Base-by-base conservation (phyloP, 35 echinoderm and acorn worm genomes). In the Chiridota heheva region DNA sequence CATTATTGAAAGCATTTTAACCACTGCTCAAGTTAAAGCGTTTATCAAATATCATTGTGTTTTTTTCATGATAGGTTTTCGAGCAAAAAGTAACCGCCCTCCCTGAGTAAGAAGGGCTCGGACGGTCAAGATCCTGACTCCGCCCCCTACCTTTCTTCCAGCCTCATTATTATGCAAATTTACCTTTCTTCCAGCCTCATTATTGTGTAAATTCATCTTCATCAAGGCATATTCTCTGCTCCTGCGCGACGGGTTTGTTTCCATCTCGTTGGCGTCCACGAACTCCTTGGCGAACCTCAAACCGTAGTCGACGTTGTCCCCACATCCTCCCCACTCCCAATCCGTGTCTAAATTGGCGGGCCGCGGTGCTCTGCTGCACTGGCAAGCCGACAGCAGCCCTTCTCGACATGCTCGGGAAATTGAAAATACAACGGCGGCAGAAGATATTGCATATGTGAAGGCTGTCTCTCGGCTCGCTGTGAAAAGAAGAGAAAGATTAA, bases 291-390 rank as follows among this genome's bases (percentile, higher is more conserved):
- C 89, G 62, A 98, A 98, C 25, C 84, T 70, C 39, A 88, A 92
- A 24, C 95, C 95, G 58, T 98, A 98, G 74, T 98, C 95, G 18
- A 98, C 80, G 76, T 98, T 88, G 60, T 98, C 95, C 13, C 95
- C 95, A 47, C 95, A 98, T 29, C 95, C 95, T 66, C 95, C 88
- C 95, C 95, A 98, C 39, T 91, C 79, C 95, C 95, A 98, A 31
- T 91, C 84, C 55, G 68, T 74, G 26, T 87, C 76, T 2, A 98
- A 69, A 39, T 98, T 86, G 15, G 57, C 70, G 26, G 95, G 95
- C 38, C 95, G 86, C 3, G 55, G 36, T 0, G 89, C 77, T 32
- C 81, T 72, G 63, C 95, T 86, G 45, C 95, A 98, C 4, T 86
- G 89, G 67, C 95, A 98, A 2, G 84, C 85, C 0, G 84, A 87